phyloP scores from a whole-genome alignment of 2,113 vertebrate species.

The Hassar affinis region DNA sequence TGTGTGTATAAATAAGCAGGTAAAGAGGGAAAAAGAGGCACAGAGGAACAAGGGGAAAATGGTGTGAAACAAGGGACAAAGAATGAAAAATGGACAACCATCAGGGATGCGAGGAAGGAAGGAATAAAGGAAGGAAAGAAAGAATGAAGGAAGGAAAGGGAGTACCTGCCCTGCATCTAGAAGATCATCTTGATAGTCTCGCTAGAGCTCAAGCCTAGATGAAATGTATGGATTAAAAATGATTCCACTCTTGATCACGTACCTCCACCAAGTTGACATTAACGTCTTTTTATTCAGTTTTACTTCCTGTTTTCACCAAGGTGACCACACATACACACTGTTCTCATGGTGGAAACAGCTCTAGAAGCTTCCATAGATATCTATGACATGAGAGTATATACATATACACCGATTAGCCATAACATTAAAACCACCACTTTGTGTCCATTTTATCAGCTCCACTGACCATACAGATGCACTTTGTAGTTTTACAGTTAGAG shows the following conservation, averaged over 20 bases:
- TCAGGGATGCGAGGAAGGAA: not conserved
- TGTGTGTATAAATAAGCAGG: slow-evolving; percentile 21
- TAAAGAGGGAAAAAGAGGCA: not conserved
- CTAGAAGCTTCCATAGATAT: no score
- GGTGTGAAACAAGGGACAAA: not conserved
- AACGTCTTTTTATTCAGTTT: slow-evolving; percentile 32
- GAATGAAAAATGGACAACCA: not conserved
- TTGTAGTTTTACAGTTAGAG: no score
- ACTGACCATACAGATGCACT: no score
- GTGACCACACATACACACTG: not conserved
- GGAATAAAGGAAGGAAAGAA: not conserved
- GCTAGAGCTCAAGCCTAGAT: slow-evolving; percentile 3
- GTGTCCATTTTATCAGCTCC: no score
- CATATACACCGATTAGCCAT: no score
- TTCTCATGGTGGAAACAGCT: no score
- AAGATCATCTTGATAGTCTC: not conserved
- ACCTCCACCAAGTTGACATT: slow-evolving; percentile 37
- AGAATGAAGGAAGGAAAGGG: not conserved
- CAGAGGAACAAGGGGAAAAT: not conserved
- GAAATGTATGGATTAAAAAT: not conserved
- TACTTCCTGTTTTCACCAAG: not conserved
- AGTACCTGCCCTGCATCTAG: not conserved
- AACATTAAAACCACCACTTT: no score
- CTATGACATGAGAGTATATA: no score
- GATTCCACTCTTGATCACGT: slow-evolving; percentile 37